These are phyloP conservation scores for Notoglanidium macrostoma DNA, from an alignment of 2,797 vertebrate genomes.

Conservation along the genomic window DNA sequence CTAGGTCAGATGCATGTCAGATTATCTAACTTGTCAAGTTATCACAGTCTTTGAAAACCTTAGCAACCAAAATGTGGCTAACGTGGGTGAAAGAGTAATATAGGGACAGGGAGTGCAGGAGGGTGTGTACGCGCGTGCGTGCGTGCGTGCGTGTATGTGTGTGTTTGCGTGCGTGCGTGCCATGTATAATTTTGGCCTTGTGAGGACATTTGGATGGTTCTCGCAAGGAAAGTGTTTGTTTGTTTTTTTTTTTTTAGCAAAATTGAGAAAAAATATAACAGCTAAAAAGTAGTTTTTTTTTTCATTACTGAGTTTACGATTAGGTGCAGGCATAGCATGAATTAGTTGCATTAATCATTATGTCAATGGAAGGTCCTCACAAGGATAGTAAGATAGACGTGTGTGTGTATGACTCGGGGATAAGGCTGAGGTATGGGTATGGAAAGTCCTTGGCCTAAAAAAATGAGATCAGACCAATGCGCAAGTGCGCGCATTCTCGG, in stretches of 20 bases:
- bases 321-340: no score
- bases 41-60: neutral
- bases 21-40: neutral
- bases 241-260: no score
- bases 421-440: conserved; percentile 57
- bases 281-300: no score
- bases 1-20: neutral
- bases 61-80: neutral
- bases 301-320: no score
- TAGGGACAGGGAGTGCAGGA: conserved; percentile 1
- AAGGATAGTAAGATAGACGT: neutral
- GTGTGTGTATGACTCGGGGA: conserved; percentile 33
- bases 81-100: conserved; percentile 11
- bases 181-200: no score
- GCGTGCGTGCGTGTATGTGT: neutral
- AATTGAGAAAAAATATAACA: no score
- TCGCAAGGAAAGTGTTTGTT: no score
- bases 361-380: no score
- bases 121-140: neutral
- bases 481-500: conserved; percentile 57
- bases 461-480: conserved; percentile 63
- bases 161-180: neutral
- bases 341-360: no score
- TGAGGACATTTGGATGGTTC: no score
- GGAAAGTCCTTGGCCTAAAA: conserved; percentile 75